A percentile compares a stretch with the other conserved stretches of the same genome.
phyloP scores from a whole-genome alignment of 1,140 invertebrate species.

The Caenorhabditis elegans region WBcel235 BX284605.5:9248001-9248500 shows the following conservation, averaged over 20 bases:
- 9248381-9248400: not conserved
- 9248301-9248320: not conserved
- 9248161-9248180: not conserved
- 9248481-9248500: not conserved
- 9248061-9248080: not conserved
- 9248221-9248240: not conserved
- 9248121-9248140: too few relatives aligned
- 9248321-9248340: not conserved
- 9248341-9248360: not conserved
- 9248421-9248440: not conserved
- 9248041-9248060: not conserved
- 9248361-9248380: too few relatives aligned
- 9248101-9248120: not conserved
- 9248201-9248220: not conserved
- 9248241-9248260: not conserved
- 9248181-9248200: not conserved
- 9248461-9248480: not conserved
- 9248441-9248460: constrained; percentile 7
- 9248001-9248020: too few relatives aligned
- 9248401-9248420: constrained; percentile 7
- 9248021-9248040: not conserved
- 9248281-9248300: not conserved
- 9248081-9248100: not conserved
- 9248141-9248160: not conserved
- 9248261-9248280: not conserved